Base-by-base conservation (phyloP, 2,797 vertebrate species). In the Pogoniulus pusillus region DNA sequence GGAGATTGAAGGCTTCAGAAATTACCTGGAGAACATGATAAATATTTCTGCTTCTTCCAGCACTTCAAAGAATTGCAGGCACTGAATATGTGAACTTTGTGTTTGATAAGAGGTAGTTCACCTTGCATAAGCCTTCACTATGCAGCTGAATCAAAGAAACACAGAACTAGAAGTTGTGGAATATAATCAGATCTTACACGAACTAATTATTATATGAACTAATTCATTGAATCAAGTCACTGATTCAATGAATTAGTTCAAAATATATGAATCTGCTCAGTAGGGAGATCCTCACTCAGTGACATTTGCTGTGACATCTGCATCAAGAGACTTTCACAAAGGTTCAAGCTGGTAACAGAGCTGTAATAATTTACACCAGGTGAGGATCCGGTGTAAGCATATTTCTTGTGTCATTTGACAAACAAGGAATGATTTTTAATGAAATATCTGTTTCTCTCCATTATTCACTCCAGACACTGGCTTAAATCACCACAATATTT, bases 1-100 rank as follows among this genome's bases (percentile, higher is more conserved):
- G 10, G 81, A 92, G 82, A 91, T 79, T 92, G 82, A 95, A 78
- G 89, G 47, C 75, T 82, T 92, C 72, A 90, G 85, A 90, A 93
- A 75, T 41, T 70, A 91, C 81, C 89, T 87, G 90, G 77, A 92
- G 84, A 93, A 85, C 57, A 73, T 81, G 63, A 93, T 79, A 89
- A 92, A 93, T 83, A 75, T 62, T 93, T 91, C 64, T 93, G 80
- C 71, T 94, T 93, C 71, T 80, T 37, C 62, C 57, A 70, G 55
- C 60, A 80, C 80, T 91, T 89, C 69, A 85, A 89, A 89, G 78
- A 90, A 87, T 24, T 9, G 8, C 72, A 89, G 47, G 54, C 85
- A 47, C 58, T 2, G 7, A 82, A 79, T 81, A 62, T 65, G 24
- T 47, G 68, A 85, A 54, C 47, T 85, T 65, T 45, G 73, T 93